A percentile compares a stretch with the other conserved stretches of the same genome.
Evolutionary conservation across 2,888 invertebrate species (phyloP).

Genomic region (Phymatocera aterrima): DNA sequence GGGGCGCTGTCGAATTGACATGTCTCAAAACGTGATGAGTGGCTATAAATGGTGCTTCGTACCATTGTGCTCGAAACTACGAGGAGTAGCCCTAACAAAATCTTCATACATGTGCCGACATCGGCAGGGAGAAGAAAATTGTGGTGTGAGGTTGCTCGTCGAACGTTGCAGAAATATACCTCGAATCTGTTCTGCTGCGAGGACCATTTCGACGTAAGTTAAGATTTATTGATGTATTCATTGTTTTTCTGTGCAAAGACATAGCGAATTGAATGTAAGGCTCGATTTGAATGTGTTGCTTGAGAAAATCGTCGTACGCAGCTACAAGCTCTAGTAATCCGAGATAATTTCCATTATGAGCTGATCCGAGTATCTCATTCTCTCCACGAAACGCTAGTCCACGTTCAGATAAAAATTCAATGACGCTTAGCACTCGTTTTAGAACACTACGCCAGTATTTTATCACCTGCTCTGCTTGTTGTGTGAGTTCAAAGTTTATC

Average conservation of each 20-base stretch:
- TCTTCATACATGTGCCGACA: constrained; percentile 3
- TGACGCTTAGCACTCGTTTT: constrained; percentile 30
- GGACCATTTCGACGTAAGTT: constrained; percentile 7
- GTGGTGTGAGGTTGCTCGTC: neutral
- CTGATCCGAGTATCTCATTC: constrained; percentile 40
- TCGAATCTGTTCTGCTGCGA: neutral
- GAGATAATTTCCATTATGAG: constrained; percentile 39
- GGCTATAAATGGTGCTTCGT: neutral
- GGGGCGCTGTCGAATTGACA: neutral
- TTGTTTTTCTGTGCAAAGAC: no score
- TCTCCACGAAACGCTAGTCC: constrained; percentile 6
- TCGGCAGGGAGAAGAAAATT: neutral
- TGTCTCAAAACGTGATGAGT: neutral
- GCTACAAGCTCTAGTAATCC: constrained; percentile 29
- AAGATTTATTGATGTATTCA: no score
- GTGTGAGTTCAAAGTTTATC: constrained; percentile 9
- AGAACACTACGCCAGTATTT: constrained; percentile 36
- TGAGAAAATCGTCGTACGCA: constrained; percentile 41
- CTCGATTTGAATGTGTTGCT: constrained; percentile 14
- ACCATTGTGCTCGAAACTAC: neutral
- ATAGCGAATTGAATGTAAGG: no score
- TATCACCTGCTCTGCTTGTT: neutral
- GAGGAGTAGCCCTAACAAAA: neutral
- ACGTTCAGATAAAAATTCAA: constrained; percentile 35
- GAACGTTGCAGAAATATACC: neutral